Percentiles rank a stretch among this genome's conserved stretches.
Conservation (phyloP, 2,888 invertebrate genomes). For the Eucriotettix oculatus region DNA sequence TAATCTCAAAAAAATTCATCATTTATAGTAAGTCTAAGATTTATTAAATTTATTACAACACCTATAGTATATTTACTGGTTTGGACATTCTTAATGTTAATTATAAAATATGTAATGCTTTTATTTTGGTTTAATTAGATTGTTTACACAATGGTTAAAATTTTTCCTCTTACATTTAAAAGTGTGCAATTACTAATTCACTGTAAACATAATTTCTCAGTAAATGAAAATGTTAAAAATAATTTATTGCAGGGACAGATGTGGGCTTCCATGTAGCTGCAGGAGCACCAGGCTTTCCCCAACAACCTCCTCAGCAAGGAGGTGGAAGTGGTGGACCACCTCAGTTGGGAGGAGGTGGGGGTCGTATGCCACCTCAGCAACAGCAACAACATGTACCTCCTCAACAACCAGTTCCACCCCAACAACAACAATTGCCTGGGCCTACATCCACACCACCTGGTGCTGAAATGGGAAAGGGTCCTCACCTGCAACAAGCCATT, state of each 20-base stretch:
- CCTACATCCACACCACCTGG: conserved; percentile 12
- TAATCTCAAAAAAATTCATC: no score
- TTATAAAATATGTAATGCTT: no score
- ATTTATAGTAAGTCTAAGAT: no score
- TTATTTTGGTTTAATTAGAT: not conserved
- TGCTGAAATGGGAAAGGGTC: conserved; percentile 11
- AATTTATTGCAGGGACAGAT: conserved; percentile 9
- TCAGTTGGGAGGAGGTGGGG: conserved; percentile 7
- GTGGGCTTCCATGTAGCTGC: conserved; percentile 11
- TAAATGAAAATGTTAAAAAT: not conserved
- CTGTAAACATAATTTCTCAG: not conserved
- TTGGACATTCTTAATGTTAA: no score
- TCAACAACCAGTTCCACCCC: conserved; percentile 4
- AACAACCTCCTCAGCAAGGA: conserved; percentile 9
- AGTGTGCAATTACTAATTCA: not conserved
- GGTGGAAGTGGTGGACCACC: conserved; percentile 9
- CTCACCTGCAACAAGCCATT: conserved; percentile 10
- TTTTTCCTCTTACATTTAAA: not conserved
- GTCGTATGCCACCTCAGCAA: conserved; percentile 6
- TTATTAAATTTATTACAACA: no score
- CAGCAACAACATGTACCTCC: conserved; percentile 9
- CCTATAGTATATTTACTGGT: no score
- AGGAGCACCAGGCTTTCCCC: not conserved
- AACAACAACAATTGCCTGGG: conserved; percentile 5
- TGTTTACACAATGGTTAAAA: not conserved